These are phyloP conservation scores for Mareca penelope DNA, from an alignment of 2,797 vertebrate species.

Conservation along the genomic window DNA sequence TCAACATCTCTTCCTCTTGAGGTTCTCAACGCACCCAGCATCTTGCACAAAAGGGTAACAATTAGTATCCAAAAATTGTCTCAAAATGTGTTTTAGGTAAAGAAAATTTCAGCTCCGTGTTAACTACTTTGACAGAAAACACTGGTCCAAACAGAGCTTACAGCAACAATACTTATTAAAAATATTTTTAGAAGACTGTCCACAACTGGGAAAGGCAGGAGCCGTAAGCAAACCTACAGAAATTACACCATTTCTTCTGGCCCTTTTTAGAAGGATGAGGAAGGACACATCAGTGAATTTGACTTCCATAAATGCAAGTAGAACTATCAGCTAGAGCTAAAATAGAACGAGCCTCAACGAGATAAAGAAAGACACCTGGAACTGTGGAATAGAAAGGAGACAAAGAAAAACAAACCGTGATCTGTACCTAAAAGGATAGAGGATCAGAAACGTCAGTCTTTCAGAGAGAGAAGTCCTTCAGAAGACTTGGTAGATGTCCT, in stretches of 20 bases:
- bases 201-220: background rate
- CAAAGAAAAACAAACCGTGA: background rate
- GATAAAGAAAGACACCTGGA: background rate
- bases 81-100: background rate
- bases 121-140: background rate
- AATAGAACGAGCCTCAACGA: background rate
- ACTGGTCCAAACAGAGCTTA: background rate
- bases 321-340: background rate
- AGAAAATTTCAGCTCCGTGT: background rate
- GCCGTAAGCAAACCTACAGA: background rate
- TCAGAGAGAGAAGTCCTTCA: background rate
- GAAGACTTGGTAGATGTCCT: background rate
- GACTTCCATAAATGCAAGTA: background rate
- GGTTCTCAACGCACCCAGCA: background rate
- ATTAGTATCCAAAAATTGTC: background rate
- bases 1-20: background rate
- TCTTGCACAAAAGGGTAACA: background rate
- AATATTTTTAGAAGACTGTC: background rate
- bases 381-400: background rate
- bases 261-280: background rate
- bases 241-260: background rate
- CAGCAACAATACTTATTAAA: background rate
- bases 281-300: background rate
- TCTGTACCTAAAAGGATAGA: background rate
- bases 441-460: rapidly evolving